Base-by-base conservation (phyloP, 2,888 invertebrate species). In the Sminthurinus aureus region DNA sequence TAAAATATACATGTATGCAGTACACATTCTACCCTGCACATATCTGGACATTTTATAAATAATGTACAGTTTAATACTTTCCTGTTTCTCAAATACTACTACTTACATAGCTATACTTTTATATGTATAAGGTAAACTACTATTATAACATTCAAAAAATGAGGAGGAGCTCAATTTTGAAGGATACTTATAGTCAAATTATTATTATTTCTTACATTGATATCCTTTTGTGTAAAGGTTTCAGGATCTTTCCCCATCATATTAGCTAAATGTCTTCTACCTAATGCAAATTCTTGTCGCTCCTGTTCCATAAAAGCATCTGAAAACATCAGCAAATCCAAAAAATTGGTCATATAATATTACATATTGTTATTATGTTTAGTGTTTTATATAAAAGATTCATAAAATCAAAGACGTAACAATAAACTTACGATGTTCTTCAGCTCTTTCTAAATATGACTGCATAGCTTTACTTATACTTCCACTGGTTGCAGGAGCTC, bases 241-340 rank as follows among this genome's bases (percentile, higher is more conserved):
- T 97, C 95, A 0, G 95, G 94, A 92, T 98, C 95, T 90, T 94
- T 94, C 0, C 98, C 98, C 99, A 99, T 99, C 94, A 99, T 99
- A 90, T 98, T 98, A 0, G 99, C 99, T 86, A 99, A 93, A 92
- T 99, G 98, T 58, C 98, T 92, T 90, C 95, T 96, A 20, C 99
- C 99, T 89, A 97, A 94, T 90, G 96, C 94, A 90, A 94, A 99
- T 89, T 98, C 96, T 15, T 93, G 90, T 79, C 92, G 92, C 90
- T 97, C 94, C 86, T 93, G 93, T 89, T 94, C 93, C 93, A 98
- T 95, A 89, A 97, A 96, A 85, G 94, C 93, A 89, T 96, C 93
- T 93, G n/a, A n/a, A n/a, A n/a, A n/a, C n/a, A n/a, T n/a, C n/a
- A 77, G 51, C 79, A 83, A 66, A 84, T 50, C 15, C 76, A 20